phyloP scores from a whole-genome alignment of 2,113 vertebrate genomes.

The Nanorana parkeri region DNA sequence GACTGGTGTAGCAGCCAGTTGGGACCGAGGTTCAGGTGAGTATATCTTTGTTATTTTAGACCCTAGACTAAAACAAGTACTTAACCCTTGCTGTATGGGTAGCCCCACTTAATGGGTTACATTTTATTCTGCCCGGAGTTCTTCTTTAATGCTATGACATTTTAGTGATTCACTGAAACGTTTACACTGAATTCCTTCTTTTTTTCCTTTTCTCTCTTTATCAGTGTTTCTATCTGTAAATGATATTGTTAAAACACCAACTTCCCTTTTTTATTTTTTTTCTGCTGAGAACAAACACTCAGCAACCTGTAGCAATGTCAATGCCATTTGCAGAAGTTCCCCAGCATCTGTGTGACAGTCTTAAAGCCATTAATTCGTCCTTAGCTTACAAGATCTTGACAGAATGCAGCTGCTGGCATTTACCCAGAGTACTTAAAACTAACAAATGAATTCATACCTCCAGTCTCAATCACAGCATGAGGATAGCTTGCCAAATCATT shows the following conservation, averaged over 20 bases:
- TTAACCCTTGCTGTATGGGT: no score
- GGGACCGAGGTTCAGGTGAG: no score
- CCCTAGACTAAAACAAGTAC: no score
- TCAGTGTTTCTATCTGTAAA: no score
- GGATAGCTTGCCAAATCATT: slow-evolving; percentile 15
- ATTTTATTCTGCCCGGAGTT: no score
- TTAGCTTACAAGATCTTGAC: slow-evolving; percentile 62
- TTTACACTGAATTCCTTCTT: no score
- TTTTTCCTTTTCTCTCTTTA: no score
- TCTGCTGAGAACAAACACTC: slow-evolving; percentile 51
- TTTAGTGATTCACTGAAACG: no score
- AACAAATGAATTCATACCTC: slow-evolving; percentile 24
- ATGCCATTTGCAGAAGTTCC: slow-evolving; percentile 61
- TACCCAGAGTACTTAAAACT: slow-evolving; percentile 57
- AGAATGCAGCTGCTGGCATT: slow-evolving; percentile 61
- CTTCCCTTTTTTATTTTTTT: not conserved
- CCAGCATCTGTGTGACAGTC: slow-evolving; percentile 58
- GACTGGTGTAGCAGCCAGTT: no score
- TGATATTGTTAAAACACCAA: not conserved
- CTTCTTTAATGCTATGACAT: no score
- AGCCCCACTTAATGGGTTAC: no score
- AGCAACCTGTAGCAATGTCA: slow-evolving; percentile 49
- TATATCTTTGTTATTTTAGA: no score
- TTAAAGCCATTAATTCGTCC: slow-evolving; percentile 58
- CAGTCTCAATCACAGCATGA: not conserved